These are phyloP conservation scores for Branchipolynoe longqiensis DNA, from an alignment of 2,888 invertebrate genomes.

Conservation along the genomic window DNA sequence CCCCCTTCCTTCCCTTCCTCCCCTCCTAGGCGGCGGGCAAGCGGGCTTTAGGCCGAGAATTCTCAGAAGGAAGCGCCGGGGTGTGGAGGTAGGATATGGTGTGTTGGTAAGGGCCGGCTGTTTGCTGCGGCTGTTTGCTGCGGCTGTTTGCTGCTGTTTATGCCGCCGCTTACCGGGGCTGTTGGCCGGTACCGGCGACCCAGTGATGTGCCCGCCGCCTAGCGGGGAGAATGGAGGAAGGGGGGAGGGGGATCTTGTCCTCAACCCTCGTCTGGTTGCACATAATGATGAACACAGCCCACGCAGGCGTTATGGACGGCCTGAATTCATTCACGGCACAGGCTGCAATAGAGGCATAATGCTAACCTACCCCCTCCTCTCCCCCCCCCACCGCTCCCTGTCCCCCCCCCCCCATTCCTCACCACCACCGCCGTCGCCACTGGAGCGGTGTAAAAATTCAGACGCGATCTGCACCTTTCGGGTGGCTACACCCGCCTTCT, in stretches of 20 bases:
- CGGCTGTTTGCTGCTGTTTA: background rate
- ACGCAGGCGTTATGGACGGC: conserved; percentile 26
- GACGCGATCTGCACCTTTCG: conserved; percentile 34
- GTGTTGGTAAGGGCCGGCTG: too few species aligned
- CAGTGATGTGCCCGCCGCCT: too few species aligned
- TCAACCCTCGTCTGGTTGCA: conserved; percentile 41
- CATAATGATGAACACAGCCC: conserved; percentile 42
- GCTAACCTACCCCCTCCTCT: conserved; percentile 13
- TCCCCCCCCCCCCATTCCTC: background rate
- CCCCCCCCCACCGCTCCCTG: background rate
- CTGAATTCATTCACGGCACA: conserved; percentile 28
- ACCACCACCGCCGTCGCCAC: background rate
- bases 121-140: background rate
- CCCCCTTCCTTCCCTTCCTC: background rate
- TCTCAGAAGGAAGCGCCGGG: too few species aligned
- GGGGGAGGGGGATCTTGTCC: conserved; percentile 48
- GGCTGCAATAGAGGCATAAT: conserved; percentile 31
- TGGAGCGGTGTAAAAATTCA: conserved; percentile 35
- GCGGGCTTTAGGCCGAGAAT: too few species aligned
- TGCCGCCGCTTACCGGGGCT: too few species aligned
- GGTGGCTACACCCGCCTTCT: conserved; percentile 40
- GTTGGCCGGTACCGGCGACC: too few species aligned
- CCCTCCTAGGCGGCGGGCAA: too few species aligned
- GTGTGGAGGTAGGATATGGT: too few species aligned
- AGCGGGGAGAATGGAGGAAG: too few species aligned